Percentiles rank a stretch among this genome's conserved stretches.
These are phyloP conservation scores for Drosophila formosana DNA, from an alignment of 2,888 invertebrate genomes.

Conservation along the genomic window DNA sequence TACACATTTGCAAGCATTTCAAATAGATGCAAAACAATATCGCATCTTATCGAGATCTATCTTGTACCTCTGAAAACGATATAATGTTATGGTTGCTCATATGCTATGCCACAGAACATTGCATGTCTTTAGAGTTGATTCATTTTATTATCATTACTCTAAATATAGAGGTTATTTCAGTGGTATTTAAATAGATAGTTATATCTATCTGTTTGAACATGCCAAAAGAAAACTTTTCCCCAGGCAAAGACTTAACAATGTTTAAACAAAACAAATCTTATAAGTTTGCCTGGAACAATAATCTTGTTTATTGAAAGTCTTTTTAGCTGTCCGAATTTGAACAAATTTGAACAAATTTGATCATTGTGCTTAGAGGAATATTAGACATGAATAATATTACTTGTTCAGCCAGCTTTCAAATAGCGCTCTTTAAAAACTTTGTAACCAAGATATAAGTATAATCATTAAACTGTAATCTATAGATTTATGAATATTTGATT, in stretches of 20 bases:
- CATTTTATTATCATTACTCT: background rate
- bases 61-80: background rate
- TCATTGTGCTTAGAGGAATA: background rate
- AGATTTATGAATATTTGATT: too few relatives aligned
- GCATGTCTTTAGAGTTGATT: background rate
- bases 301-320: background rate
- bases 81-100: background rate
- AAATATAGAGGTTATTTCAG: too few relatives aligned
- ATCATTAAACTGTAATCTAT: too few relatives aligned
- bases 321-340: background rate
- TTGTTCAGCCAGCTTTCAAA: too few relatives aligned
- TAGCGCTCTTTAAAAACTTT: too few relatives aligned
- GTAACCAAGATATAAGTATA: too few relatives aligned
- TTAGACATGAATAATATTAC: too few relatives aligned
- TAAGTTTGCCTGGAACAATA: background rate
- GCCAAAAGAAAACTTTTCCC: background rate
- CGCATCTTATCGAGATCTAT: background rate
- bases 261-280: too few relatives aligned
- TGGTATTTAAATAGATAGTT: background rate
- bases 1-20: conserved; percentile 14
- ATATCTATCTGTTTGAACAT: too few relatives aligned
- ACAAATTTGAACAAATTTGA: background rate
- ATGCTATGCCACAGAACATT: background rate
- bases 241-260: too few relatives aligned
- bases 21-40: background rate